Evolutionary conservation across 2,888 invertebrate genomes (phyloP), one percentile per base, ranked within the genome.

Genomic region (Strigamia crassipes): DNA sequence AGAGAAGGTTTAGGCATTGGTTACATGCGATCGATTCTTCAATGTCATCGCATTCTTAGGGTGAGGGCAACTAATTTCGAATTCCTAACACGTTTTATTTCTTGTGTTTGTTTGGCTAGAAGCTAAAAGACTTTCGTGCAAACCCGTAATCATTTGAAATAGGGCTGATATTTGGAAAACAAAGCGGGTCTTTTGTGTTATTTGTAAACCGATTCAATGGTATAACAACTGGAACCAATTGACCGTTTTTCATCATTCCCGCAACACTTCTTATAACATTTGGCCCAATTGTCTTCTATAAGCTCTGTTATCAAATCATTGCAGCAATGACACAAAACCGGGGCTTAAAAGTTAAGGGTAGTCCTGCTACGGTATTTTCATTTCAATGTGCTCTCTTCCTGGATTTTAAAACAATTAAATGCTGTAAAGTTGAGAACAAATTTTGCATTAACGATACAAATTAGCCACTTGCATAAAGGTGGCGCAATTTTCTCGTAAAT

Each of bases 61-160:
- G 56, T 2, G 51, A 56, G 56, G 56, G 56, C 18, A 56, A 56
- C 56, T 56, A 56, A 56, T 56, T 56, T 56, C 56, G 56, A 56
- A 56, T 56, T 56, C 56, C 56, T 56, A 56, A 56, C 56, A 56
- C 56, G 56, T 56, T 56, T 56, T 56, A 56, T 56, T 56, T 18
- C 56, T 56, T 56, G 56, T 56, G 56, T 56, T 56, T 56, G 56
- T 56, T 56, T 56, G 56, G 56, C 56, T 18, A n/a, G 56, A 56
- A 18, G 56, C 56, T n/a, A 56, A 56, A 56, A 56, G 56, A 56
- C 56, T 56, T 38, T 38, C 18, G 18, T 56, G 18, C 56, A 56
- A 56, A 21, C 56, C 46, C 18, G 56, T 56, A 56, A 56, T 56
- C 56, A 56, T 56, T 56, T 56, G 56, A 56, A 56, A 56, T 56